phyloP scores from a whole-genome alignment of 2,888 invertebrate genomes.

The Cremastinae sp. region DNA sequence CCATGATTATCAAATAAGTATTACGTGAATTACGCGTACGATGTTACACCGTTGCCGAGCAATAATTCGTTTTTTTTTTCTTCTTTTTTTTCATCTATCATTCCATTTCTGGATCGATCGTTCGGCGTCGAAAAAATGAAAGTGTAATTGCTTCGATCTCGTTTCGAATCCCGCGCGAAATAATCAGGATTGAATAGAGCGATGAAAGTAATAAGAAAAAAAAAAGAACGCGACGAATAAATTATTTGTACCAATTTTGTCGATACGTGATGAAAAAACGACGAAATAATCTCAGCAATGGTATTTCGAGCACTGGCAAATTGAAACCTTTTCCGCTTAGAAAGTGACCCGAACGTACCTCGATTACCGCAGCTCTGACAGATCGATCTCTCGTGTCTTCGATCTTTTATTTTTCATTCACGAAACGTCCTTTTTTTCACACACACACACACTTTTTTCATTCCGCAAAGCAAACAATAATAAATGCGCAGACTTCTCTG shows the following conservation, averaged over 20 bases:
- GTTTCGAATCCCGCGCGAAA: constrained; percentile 4
- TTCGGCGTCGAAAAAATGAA: constrained; percentile 2
- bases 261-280: constrained; percentile 11
- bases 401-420: constrained; percentile 23
- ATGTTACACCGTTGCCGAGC: constrained; percentile 33
- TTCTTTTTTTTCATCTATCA: constrained; percentile 3
- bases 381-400: constrained; percentile 38
- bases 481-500: too few species aligned
- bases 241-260: constrained; percentile 18
- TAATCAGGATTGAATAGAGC: background rate
- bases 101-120: background rate
- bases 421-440: background rate
- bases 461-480: too few species aligned
- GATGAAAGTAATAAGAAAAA: constrained; percentile 1
- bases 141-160: constrained; percentile 19
- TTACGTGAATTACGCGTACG: constrained; percentile 58
- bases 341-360: constrained; percentile 45
- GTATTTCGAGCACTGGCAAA: constrained; percentile 25
- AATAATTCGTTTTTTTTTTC: constrained; percentile 21
- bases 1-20: constrained; percentile 38
- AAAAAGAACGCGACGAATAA: background rate
- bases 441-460: too few species aligned
- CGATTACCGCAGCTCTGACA: constrained; percentile 17
- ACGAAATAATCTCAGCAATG: constrained; percentile 10
- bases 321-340: constrained; percentile 58